Evolutionary conservation across 35 echinoderm and acorn worm genomes (phyloP), one percentile per base, ranked within the genome.

Genomic region (Eucidaris tribuloides): DNA sequence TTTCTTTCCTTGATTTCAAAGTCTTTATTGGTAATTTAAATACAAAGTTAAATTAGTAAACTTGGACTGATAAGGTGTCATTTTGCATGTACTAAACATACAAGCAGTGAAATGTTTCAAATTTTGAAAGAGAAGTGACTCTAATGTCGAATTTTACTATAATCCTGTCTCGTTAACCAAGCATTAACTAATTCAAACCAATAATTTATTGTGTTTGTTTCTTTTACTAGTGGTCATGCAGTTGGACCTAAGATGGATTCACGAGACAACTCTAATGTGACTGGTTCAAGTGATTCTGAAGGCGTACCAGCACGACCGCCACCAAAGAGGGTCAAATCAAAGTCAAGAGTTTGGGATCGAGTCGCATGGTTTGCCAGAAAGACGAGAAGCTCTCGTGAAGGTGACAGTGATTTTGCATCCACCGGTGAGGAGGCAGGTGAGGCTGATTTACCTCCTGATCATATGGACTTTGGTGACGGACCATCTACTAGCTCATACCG

Each of bases 271-370:
- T 66, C 64, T 27, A 84, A 76, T 64, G 34, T 74, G 31, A 72
- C 70, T 7, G 81, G 64, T 6, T 81, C 76, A 25, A 87, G 84
- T 82, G 90, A 92, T 37, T 92, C 90, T 19, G 90, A 92, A 31
- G 79, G 90, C 35, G 35, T 64, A 42, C 59, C 68, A 52, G 60
- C 62, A 41, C 78, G 89, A 27, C 89, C 89, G 18, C 84, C 85
- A 58, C 57, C 83, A 20, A 96, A 96, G 52, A 56, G 91, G 25
- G 59, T 82, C 1, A 93, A 93, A 70, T 84, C 91, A 7, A 89
- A 86, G 76, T 87, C 91, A 45, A 89, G 86, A 64, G 87, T 93
- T 0, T 93, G 90, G 90, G 91, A 99, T 20, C 82, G 85, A 65
- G 90, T 99, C 15, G 82, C 91, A 40, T 77, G 91, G 70, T 81